These are phyloP conservation scores for Biston stratarius DNA, from an alignment of 2,888 invertebrate species.

Conservation along the genomic window DNA sequence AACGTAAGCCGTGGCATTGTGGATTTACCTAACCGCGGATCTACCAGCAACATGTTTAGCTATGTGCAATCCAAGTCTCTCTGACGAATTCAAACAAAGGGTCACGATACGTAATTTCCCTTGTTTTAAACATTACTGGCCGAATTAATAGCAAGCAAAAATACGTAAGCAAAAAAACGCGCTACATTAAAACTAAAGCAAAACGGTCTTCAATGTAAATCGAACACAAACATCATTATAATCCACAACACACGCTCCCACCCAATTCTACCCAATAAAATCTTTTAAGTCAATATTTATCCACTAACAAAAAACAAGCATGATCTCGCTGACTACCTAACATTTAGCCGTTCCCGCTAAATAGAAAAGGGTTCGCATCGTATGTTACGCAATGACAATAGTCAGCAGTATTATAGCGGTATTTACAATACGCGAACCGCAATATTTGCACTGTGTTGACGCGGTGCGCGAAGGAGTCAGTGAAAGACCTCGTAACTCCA, in stretches of 20 bases:
- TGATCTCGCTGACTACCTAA: constrained; percentile 29
- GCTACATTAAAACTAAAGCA: constrained; percentile 11
- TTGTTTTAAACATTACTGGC: too few species aligned
- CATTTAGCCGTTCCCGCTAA: constrained; percentile 42
- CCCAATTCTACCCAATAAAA: constrained; percentile 33
- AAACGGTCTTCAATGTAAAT: constrained; percentile 18
- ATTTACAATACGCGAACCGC: constrained; percentile 44
- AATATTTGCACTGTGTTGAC: constrained; percentile 40
- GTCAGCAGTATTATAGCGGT: constrained; percentile 39
- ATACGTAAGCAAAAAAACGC: constrained; percentile 7
- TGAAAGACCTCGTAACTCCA: not conserved
- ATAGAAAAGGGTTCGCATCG: constrained; percentile 45
- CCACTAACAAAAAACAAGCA: constrained; percentile 39
- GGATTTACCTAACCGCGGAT: too few species aligned
- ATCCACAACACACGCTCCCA: constrained; percentile 23
- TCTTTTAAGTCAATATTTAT: constrained; percentile 36
- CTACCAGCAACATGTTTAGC: too few species aligned
- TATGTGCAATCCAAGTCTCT: too few species aligned
- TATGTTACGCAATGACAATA: constrained; percentile 43
- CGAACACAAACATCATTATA: constrained; percentile 30
- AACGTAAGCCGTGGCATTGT: too few species aligned
- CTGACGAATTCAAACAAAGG: too few species aligned
- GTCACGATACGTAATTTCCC: too few species aligned
- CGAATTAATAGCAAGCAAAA: not conserved
- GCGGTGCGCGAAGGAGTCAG: constrained; percentile 10